Evolutionary conservation across 2,797 vertebrate species (phyloP).

Genomic region (Vespertilio murinus): DNA sequence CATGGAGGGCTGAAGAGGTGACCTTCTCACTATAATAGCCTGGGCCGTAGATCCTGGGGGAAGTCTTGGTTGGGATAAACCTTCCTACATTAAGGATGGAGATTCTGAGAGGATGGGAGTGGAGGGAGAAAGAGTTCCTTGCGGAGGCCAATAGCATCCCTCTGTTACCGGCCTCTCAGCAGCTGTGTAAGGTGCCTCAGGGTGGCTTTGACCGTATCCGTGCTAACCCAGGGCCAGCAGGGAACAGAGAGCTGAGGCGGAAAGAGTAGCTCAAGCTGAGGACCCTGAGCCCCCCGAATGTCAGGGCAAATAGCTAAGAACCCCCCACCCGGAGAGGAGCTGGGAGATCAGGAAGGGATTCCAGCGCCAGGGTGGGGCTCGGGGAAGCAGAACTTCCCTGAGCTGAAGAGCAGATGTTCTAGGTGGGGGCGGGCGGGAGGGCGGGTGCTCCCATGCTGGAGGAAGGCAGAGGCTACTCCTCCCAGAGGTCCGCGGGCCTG

Average conservation of each 20-base stretch:
- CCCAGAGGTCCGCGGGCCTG: background rate
- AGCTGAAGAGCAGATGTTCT: conserved; percentile 13
- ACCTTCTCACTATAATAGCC: background rate
- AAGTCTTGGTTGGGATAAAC: background rate
- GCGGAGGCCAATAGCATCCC: background rate
- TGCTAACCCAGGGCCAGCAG: background rate
- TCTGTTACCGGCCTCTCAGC: background rate
- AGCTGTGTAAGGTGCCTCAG: background rate
- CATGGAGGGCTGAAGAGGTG: background rate
- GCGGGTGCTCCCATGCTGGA: background rate
- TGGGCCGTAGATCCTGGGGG: background rate
- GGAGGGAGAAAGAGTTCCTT: background rate
- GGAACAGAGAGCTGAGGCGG: background rate
- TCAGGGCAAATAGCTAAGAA: background rate
- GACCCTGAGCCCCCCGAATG: background rate
- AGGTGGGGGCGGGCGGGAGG: background rate
- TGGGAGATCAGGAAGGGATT: background rate
- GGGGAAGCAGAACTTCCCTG: background rate
- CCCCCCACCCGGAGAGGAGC: background rate
- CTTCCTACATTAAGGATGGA: background rate
- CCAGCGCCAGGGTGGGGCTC: background rate
- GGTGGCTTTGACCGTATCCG: background rate
- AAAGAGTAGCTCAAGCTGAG: background rate
- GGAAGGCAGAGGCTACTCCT: background rate
- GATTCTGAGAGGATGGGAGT: background rate